These are phyloP conservation scores for Drosophila yooni DNA, from an alignment of 2,888 invertebrate genomes.

Conservation along the genomic window DNA sequence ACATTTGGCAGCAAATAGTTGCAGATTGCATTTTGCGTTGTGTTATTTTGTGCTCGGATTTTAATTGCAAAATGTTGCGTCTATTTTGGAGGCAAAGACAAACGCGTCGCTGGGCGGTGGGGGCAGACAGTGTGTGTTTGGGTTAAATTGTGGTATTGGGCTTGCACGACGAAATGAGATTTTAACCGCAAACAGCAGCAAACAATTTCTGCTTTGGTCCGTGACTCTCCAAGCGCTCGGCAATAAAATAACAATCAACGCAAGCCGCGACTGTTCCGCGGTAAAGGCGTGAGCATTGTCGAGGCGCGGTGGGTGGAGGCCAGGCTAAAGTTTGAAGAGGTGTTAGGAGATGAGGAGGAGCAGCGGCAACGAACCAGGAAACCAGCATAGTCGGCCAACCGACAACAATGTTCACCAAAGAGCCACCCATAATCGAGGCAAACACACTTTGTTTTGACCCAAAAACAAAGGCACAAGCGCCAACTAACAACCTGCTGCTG, in stretches of 20 bases:
- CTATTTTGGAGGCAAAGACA: slow-evolving; percentile 39
- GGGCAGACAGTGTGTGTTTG: not conserved
- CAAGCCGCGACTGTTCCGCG: slow-evolving; percentile 66
- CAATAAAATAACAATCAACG: slow-evolving; percentile 79
- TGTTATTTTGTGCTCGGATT: slow-evolving; percentile 64
- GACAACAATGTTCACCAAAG: slow-evolving; percentile 46
- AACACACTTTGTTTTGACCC: slow-evolving; percentile 52
- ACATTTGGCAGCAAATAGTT: slow-evolving; percentile 46
- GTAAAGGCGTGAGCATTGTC: slow-evolving; percentile 33
- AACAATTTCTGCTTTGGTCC: slow-evolving; percentile 75
- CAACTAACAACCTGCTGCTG: slow-evolving; percentile 1
- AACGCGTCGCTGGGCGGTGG: not conserved
- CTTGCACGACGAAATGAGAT: slow-evolving; percentile 68
- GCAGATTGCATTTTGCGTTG: slow-evolving; percentile 63
- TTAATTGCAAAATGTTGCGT: slow-evolving; percentile 72
- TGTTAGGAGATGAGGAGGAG: not conserved
- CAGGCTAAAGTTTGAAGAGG: slow-evolving; percentile 13
- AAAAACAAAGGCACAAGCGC: slow-evolving; percentile 4
- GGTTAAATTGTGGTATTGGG: slow-evolving; percentile 33
- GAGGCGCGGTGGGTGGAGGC: not conserved
- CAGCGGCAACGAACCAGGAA: slow-evolving; percentile 8
- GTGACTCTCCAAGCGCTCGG: slow-evolving; percentile 67
- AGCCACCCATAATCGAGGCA: slow-evolving; percentile 31
- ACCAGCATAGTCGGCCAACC: slow-evolving; percentile 35
- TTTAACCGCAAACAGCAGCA: slow-evolving; percentile 74